Evolutionary conservation across 1,140 invertebrate species (phyloP), one percentile per base, ranked within the genome.

Genomic region (Ceratina australensis): DNA sequence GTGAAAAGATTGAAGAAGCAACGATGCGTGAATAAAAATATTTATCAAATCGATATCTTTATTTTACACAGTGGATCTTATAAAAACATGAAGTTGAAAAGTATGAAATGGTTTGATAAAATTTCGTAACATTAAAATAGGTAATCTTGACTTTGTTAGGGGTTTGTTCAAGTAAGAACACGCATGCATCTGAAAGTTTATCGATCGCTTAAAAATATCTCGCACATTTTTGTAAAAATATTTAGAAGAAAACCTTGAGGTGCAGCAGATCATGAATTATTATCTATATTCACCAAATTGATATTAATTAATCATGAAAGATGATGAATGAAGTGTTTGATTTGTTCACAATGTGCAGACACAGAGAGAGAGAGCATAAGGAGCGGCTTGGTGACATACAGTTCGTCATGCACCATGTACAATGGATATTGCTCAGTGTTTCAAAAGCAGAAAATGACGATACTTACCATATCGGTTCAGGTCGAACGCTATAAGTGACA

Each of bases 401-500:
- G 65, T 28, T 54, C 28, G 42, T 47, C 81, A 82, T 83, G 81
- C 80, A 16, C 49, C 54, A 74, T 47, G 50, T 3, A 82, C 49
- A 71, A 28, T 73, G 64, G 24, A 72, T 68, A 75, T 73, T 67
- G 64, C 64, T 33, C 47, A 61, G 22, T 74, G 72, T 74, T 67
- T 16, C 66, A 88, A 82, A 84, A 81, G 80, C 65, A 71, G 49
- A 69, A 42, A 68, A 85, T 84, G 78, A 84, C 65, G 59, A 76
- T 75, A 82, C 75, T 79, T 88, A 92, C 91, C 91, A 92, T 65
- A 91, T 80, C 67, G 89, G 85, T 82, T 89, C 88, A 77, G 85
- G 86, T 91, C 90, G 89, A 84, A 91, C 83, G 87, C 91, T 92
- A 87, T 81, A 82, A 79, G 86, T 87, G 86, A 85, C 78, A 85